Conservation (phyloP, 2,113 vertebrate species). For the Lanius collurio region DNA sequence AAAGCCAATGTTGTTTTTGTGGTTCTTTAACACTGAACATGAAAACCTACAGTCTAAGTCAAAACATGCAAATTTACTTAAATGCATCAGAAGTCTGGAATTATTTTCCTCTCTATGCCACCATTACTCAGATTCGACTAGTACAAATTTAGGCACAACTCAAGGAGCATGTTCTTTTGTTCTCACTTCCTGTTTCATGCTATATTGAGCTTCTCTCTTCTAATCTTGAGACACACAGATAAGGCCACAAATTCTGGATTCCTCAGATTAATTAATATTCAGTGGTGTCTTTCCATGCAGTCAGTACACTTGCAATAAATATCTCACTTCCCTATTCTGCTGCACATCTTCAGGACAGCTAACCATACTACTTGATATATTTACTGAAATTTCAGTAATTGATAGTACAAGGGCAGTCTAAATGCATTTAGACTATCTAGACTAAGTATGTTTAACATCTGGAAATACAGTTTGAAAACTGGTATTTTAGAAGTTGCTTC, state of each 20-base stretch:
- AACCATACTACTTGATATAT: neutral
- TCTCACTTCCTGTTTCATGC: neutral
- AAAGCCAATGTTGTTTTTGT: neutral
- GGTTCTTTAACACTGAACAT: neutral
- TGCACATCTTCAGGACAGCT: neutral
- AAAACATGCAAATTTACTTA: neutral
- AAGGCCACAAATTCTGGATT: neutral
- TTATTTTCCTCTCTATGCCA: neutral
- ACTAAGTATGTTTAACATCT: neutral
- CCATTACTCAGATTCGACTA: neutral
- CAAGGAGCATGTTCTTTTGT: fast-evolving
- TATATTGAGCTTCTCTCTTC: neutral
- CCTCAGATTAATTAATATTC: neutral
- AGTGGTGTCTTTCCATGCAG: neutral
- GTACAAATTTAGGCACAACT: neutral
- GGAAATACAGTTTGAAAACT: neutral
- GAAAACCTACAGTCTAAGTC: neutral
- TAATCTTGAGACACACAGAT: neutral
- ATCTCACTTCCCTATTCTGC: neutral
- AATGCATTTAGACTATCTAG: neutral
- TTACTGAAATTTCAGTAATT: neutral
- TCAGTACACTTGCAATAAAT: neutral
- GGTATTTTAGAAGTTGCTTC: neutral
- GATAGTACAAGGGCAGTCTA: neutral
- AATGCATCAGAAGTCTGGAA: neutral